Evolutionary conservation across 2,797 vertebrate genomes (phyloP), one percentile per base, ranked within the genome.

Genomic region (Notolepis coatsorum): DNA sequence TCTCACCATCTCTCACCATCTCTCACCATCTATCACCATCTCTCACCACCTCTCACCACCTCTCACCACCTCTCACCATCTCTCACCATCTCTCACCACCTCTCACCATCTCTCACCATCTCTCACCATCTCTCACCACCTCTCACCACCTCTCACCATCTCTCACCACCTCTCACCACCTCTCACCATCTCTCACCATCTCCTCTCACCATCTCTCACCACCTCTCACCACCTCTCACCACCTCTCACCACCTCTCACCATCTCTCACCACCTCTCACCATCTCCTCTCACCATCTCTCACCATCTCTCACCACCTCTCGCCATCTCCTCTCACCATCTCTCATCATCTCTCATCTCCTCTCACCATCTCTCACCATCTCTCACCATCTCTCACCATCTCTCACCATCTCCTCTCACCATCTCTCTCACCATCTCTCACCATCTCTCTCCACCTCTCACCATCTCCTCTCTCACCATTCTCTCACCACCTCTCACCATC

Each of bases 271-370:
- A 67, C 54, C 35, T 80, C 68, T 71, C 20, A 1, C 58, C 46
- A 61, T 76, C 61, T 75, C 59, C 37, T n/a, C n/a, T n/a, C n/a
- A n/a, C n/a, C 61, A 67, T 51, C 35, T 80, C 68, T 71, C 20
- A 1, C 58, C 46, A 61, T 76, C 61, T 75, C 59, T 31, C n/a
- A n/a, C n/a, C 61, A 67, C 54, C 35, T 80, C 68, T 71, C 20
- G 1, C 58, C 46, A 61, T 76, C 61, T 75, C 59, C 37, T n/a
- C n/a, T n/a, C n/a, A n/a, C n/a, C 61, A 67, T 51, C 35, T 80
- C 68, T 71, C 20, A 1, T 56, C 46, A 61, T 76, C 61, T 75
- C 59, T 31, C n/a, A n/a, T n/a, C n/a, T n/a, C 54, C 35, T 80
- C 68, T 71, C 20, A 1, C 58, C 46, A 61, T 76, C 61, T 75